Conservation (phyloP, 37 sponge, comb jelly and placozoan species). For the Spongilla lacustris region DNA sequence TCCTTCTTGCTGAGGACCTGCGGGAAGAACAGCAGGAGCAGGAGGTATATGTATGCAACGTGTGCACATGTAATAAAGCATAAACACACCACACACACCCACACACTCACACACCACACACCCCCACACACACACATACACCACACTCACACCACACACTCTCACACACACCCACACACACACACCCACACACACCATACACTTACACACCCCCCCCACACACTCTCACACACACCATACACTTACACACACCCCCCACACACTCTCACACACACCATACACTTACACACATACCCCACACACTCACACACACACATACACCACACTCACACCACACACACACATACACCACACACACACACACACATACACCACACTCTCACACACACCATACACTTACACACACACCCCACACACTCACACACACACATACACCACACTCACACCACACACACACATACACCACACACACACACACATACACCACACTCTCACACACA, state of each 20-base stretch:
- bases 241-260: too few species aligned
- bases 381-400: neutral
- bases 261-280: neutral
- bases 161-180: neutral
- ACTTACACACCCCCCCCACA: too few species aligned
- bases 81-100: neutral
- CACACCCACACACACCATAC: neutral
- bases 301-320: neutral
- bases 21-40: too few species aligned
- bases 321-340: neutral
- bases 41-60: too few species aligned
- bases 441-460: neutral
- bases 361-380: neutral
- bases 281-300: neutral
- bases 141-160: neutral
- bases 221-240: too few species aligned
- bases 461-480: neutral
- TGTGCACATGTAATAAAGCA: too few species aligned
- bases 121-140: neutral
- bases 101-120: too few species aligned
- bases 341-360: neutral
- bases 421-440: neutral
- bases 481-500: too few species aligned
- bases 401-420: neutral
- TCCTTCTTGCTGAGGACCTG: slow-evolving; percentile 58